A percentile compares a stretch with the other conserved stretches of the same genome.
Conservation (phyloP, 2,797 vertebrate species). For the Champsocephalus gunnari region DNA sequence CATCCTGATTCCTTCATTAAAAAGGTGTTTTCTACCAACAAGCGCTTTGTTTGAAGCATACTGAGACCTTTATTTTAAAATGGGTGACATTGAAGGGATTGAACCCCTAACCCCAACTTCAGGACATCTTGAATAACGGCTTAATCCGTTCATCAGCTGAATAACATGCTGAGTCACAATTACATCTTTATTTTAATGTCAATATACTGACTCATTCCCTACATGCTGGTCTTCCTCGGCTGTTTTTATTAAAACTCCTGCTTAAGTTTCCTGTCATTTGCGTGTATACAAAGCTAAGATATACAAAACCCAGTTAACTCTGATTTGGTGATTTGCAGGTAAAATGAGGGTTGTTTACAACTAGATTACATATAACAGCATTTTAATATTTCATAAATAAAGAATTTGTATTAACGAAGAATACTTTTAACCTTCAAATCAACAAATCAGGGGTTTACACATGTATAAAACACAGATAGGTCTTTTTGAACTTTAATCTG, state of each 20-base stretch:
- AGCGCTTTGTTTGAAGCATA: background rate
- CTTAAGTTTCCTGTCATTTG: background rate
- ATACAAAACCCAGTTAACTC: background rate
- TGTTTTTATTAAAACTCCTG: background rate
- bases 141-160: constrained; percentile 11
- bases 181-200: background rate
- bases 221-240: constrained; percentile 12
- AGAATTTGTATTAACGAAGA: too few relatives aligned
- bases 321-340: constrained; percentile 7
- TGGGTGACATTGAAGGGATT: too few relatives aligned
- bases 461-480: too few relatives aligned
- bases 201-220: constrained; percentile 5
- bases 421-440: too few relatives aligned
- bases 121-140: background rate
- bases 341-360: background rate
- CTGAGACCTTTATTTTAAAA: constrained; percentile 12
- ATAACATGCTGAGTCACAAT: constrained; percentile 3
- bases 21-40: background rate
- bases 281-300: background rate
- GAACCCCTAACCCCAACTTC: constrained; percentile 1
- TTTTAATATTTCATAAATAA: background rate
- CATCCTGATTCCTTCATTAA: background rate
- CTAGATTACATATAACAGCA: background rate
- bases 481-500: too few relatives aligned
- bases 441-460: too few relatives aligned